A percentile compares a stretch with the other conserved stretches of the same genome.
These are phyloP conservation scores for Scophthalmus maximus DNA, from an alignment of 2,113 vertebrate genomes.

Conservation along the genomic window DNA sequence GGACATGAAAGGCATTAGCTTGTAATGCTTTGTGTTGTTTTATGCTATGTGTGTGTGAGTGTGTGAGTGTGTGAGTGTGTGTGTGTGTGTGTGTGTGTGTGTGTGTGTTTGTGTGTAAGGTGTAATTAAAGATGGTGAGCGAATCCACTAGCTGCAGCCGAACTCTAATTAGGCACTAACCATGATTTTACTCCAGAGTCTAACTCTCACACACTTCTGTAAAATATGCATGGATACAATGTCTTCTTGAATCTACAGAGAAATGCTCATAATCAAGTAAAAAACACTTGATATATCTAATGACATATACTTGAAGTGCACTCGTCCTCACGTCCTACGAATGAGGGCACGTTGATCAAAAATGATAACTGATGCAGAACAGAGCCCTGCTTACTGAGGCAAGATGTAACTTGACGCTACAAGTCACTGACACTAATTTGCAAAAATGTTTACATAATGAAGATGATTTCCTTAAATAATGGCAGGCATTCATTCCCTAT, in stretches of 20 bases:
- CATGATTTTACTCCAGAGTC: too few species aligned
- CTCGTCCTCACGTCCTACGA: slow-evolving; percentile 33
- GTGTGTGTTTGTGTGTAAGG: slow-evolving; percentile 18
- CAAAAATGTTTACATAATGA: slow-evolving; percentile 74
- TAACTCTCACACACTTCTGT: too few species aligned
- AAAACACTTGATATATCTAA: background rate
- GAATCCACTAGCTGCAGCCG: slow-evolving; percentile 56
- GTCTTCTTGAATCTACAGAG: too few species aligned
- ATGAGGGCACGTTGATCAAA: slow-evolving; percentile 48
- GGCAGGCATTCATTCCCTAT: slow-evolving; percentile 66
- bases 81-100: slow-evolving; percentile 6
- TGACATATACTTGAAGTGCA: slow-evolving; percentile 35
- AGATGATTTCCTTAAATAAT: slow-evolving; percentile 69
- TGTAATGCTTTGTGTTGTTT: too few species aligned
- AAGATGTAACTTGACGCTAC: slow-evolving; percentile 40
- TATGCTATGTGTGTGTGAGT: background rate
- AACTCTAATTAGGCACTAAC: too few species aligned
- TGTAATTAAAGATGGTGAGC: slow-evolving; percentile 72
- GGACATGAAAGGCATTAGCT: background rate
- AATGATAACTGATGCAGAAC: slow-evolving; percentile 67
- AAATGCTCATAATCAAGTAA: too few species aligned
- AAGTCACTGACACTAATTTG: slow-evolving; percentile 70
- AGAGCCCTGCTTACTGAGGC: slow-evolving; percentile 58
- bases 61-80: slow-evolving; percentile 30
- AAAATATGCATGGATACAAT: too few species aligned